Conservation (phyloP, 2,797 vertebrate genomes). For the Ceyx erithaca region DNA sequence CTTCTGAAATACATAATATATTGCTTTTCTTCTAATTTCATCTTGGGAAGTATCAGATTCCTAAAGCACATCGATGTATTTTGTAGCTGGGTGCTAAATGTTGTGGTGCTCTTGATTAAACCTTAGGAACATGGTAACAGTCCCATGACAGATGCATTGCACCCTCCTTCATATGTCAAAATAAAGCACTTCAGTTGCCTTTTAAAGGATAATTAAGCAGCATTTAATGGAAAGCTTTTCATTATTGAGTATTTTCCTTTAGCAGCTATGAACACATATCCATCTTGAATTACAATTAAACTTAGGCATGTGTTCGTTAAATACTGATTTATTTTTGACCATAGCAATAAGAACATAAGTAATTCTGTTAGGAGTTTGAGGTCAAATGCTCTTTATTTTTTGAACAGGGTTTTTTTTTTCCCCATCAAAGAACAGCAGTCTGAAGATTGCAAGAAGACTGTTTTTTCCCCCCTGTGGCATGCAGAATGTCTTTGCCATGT, state of each 20-base stretch:
- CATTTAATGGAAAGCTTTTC: neutral
- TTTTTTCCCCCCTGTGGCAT: neutral
- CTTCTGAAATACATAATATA: neutral
- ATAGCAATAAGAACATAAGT: neutral
- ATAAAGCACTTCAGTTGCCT: neutral
- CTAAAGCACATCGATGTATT: neutral
- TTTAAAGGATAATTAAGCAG: neutral
- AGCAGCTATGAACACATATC: neutral
- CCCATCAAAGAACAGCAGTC: neutral
- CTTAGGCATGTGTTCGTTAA: neutral
- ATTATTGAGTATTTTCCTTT: neutral
- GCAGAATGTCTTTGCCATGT: neutral
- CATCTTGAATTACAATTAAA: neutral
- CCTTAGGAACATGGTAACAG: accelerated
- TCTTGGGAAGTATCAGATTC: accelerated
- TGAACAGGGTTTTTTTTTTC: neutral
- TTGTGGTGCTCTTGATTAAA: neutral
- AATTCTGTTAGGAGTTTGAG: neutral
- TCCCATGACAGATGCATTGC: neutral
- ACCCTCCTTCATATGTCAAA: accelerated
- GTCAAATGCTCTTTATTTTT: neutral
- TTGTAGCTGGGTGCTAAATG: neutral
- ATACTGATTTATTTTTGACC: neutral
- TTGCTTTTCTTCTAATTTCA: neutral
- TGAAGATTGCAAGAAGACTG: neutral